Percentiles rank a stretch among this genome's conserved stretches.
phyloP scores from a whole-genome alignment of 1,140 invertebrate genomes.

The Centruroides sculpturatus region DNA sequence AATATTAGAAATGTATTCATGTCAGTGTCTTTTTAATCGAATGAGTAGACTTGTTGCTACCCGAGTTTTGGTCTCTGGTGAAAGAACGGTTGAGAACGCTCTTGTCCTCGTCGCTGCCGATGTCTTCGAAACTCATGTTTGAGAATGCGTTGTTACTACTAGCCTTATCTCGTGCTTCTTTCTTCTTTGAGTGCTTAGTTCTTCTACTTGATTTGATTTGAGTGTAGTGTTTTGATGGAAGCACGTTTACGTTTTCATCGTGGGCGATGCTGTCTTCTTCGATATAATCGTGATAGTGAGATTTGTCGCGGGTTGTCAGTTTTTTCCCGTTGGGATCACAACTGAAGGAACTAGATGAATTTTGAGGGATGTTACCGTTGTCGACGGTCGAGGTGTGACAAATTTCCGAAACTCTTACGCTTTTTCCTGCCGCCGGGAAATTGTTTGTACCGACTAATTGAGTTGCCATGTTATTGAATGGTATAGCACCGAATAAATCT shows the following conservation, averaged over 20 bases:
- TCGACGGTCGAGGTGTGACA: background rate
- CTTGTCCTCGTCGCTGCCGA: conserved; percentile 46
- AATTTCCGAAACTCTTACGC: too few species aligned
- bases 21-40: too few species aligned
- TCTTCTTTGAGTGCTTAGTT: conserved; percentile 18
- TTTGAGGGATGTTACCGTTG: conserved; percentile 10
- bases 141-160: conserved; percentile 40
- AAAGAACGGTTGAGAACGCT: conserved; percentile 3
- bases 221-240: conserved; percentile 8
- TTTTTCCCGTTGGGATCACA: conserved; percentile 7
- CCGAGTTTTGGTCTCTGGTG: too few species aligned
- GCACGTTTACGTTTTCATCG: conserved; percentile 12
- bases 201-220: conserved; percentile 14
- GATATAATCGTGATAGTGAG: conserved; percentile 8
- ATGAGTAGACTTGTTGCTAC: too few species aligned
- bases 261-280: conserved; percentile 7
- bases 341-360: conserved; percentile 10
- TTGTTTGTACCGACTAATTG: too few species aligned
- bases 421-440: too few species aligned
- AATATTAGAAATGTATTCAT: too few species aligned
- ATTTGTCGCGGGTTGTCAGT: conserved; percentile 5
- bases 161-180: conserved; percentile 14
- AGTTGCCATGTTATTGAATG: conserved; percentile 31
- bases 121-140: conserved; percentile 66
- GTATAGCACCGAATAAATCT: conserved; percentile 46